Evolutionary conservation across 2,888 invertebrate genomes (phyloP).

Genomic region (Hyppa rectilinea): DNA sequence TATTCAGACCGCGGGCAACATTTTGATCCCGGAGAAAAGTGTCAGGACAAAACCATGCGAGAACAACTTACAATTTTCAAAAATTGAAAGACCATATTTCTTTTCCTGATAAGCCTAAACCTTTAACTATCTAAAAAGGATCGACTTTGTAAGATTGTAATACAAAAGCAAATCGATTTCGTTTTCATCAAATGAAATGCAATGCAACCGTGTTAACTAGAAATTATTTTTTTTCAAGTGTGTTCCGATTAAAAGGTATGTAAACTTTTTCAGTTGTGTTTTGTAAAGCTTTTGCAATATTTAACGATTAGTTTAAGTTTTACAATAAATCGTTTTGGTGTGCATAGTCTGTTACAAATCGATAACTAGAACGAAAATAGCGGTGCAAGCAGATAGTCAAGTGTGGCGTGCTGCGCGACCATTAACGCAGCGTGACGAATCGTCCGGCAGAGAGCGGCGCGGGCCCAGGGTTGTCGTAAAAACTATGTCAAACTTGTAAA

Average conservation of each 20-base stretch:
- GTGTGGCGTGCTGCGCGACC: constrained; percentile 87
- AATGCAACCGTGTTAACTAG: background rate
- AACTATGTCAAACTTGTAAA: constrained; percentile 38
- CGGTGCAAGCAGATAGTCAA: constrained; percentile 85
- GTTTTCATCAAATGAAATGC: constrained; percentile 1
- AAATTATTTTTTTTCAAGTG: constrained; percentile 9
- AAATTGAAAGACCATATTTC: background rate
- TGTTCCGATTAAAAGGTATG: background rate
- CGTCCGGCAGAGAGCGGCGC: constrained; percentile 77
- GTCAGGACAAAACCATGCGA: constrained; percentile 1
- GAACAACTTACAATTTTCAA: background rate
- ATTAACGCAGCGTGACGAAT: constrained; percentile 91
- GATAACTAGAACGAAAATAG: constrained; percentile 77
- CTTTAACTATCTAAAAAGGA: background rate
- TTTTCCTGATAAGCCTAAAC: background rate
- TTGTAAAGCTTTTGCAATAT: constrained; percentile 37
- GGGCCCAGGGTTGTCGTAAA: constrained; percentile 64
- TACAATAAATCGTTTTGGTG: constrained; percentile 55
- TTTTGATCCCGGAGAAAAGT: background rate
- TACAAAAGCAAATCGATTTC: background rate
- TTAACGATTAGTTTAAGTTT: constrained; percentile 42
- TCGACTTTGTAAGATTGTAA: constrained; percentile 7
- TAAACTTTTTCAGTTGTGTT: constrained; percentile 15
- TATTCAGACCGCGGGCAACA: background rate
- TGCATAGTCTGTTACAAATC: constrained; percentile 74